Evolutionary conservation across 2,113 vertebrate genomes (phyloP).

Genomic region (Gymnorhina tibicen): DNA sequence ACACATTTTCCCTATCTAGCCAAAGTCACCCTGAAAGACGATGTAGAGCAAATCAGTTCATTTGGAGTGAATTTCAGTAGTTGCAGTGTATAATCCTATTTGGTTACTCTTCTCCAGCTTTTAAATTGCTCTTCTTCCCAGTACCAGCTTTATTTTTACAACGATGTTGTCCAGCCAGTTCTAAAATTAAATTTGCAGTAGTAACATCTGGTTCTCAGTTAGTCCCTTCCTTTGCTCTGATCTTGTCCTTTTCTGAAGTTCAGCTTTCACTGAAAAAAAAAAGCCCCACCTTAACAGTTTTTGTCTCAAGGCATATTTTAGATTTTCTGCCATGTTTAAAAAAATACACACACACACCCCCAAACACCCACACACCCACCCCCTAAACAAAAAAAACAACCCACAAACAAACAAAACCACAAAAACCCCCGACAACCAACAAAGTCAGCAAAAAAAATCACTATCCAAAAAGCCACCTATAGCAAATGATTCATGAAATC

Average conservation of each 20-base stretch:
- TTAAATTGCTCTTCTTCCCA: background rate
- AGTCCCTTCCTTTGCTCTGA: background rate
- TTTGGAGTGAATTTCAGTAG: background rate
- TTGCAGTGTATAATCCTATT: background rate
- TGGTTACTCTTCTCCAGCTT: background rate
- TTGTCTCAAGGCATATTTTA: background rate
- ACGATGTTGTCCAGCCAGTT: background rate
- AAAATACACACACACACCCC: no score
- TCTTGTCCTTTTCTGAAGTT: background rate
- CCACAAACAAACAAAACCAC: background rate
- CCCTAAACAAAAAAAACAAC: no score
- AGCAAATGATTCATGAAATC: background rate
- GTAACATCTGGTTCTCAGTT: background rate
- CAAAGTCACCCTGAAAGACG: conserved; percentile 46
- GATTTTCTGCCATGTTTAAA: background rate
- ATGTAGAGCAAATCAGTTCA: background rate
- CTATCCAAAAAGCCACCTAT: background rate
- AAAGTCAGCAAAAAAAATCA: background rate
- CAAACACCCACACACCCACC: background rate
- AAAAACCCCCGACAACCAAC: rapidly evolving
- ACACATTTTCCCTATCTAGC: background rate
- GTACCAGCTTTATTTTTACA: background rate
- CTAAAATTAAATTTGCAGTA: background rate
- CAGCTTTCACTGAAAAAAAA: background rate
- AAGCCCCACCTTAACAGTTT: background rate